Base-by-base conservation (phyloP, 2,797 vertebrate genomes). In the Typhlichthys eigenmanni region DNA sequence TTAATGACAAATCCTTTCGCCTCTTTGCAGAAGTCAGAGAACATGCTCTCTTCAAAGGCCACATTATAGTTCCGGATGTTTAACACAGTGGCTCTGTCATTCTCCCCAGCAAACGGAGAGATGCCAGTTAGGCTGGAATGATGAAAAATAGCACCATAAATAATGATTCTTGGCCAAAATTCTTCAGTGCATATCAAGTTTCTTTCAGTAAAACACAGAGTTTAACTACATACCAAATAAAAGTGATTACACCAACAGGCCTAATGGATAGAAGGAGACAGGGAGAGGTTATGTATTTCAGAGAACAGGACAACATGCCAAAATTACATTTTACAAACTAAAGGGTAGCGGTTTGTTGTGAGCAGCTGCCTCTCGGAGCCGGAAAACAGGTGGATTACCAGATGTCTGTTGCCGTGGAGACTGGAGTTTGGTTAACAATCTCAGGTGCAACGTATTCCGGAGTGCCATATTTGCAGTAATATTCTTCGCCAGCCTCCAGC, bases 1-100 rank as follows among this genome's bases (percentile, higher is more conserved):
- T 96, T 97, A 87, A 98, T 96, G 84, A 99, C 94, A 6, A 99
- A 99, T 71, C 95, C 95, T 73, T 94, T 95, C 1, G 97, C 96
- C 81, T 98, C 96, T 60, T 94, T 92, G 60, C 95, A 96, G 67
- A 99, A 87, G 63, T 93, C 94, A 14, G 93, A 90, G 75, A 99
- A 98, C 81, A 96, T 97, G 80, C 75, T 93, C 84, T 99, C 96
- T 76, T 98, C 96, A 2, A 98, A 98, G 0, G 96, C 96, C 85
- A 99, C 95, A 0, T 97, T 96, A 89, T 96, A 97, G 86, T 95
- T 95, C 0, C 93, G 93, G 84, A 98, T 96, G 83, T 98, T 98
- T 82, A 98, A 91, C 71, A 95, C 71, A 0, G 96, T 96, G 0
- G 94, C 93, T 85, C 94, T 88, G 85, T 99, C 97, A 0, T 98